Base-by-base conservation (phyloP, 1,140 invertebrate species). In the Armadillidium nasatum region DNA sequence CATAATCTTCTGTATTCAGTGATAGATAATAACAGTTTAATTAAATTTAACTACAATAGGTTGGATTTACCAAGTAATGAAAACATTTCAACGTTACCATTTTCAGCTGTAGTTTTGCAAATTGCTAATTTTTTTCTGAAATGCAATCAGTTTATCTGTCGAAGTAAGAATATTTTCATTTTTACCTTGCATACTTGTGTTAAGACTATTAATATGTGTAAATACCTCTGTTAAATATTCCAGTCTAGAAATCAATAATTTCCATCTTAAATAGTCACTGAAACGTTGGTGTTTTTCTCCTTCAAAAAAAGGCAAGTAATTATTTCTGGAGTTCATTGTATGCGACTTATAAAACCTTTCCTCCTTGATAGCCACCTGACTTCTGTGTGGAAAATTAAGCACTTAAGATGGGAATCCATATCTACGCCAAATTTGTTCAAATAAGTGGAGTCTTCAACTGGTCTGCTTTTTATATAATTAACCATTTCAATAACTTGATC, bases 211-310 rank as follows among this genome's bases (percentile, higher is more conserved):
- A 45, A 75, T 22, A 44, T 75, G 66, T 33, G n/a, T 44, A 71
- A 75, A 72, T 70, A 75, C 50, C 33, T 75, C 74, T 11, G 74
- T 22, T 54, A 75, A 69, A 70, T 75, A 71, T 71, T 44, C 68
- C 68, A 75, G 23, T 71, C 50, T 75, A 3, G 60, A 11, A 44
- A 44, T 70, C 68, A n/a, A n/a, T 3, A 75, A 70, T 15, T 75
- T 46, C 43, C 66, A 70, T 71, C 50, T 70, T 15, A 75, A 23
- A 71, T 43, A n/a, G 44, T 75, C 44, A 43, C 60, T 23, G 43
- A 72, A 71, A 71, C 11, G 66, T 75, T 71, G 21, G n/a, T 19
- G 44, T 68, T 67, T 74, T 67, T 60, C 44, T 60, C 7, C 45
- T 71, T 70, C n/a, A 21, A 50, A 72, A 75, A 75, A 75, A 75